Percentiles rank a stretch among this genome's conserved stretches.
These are phyloP conservation scores for Brachypodius melanocephalos DNA, from an alignment of 2,113 vertebrate genomes.

Conservation along the genomic window DNA sequence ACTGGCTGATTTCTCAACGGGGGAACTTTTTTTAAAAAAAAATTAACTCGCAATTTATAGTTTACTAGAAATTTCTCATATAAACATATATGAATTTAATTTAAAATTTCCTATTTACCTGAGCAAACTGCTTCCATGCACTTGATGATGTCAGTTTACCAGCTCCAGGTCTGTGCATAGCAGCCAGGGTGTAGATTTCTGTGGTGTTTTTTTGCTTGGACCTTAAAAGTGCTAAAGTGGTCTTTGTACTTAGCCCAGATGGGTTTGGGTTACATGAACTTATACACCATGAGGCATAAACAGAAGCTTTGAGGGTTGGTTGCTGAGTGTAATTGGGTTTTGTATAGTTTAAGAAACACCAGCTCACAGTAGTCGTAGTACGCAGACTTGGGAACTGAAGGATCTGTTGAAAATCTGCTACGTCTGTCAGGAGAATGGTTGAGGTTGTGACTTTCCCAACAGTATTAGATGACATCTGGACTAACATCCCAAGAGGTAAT, in stretches of 20 bases:
- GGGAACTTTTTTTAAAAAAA: neutral
- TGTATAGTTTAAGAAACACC: slow-evolving; percentile 97
- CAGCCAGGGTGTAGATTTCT: slow-evolving; percentile 86
- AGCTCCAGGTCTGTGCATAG: slow-evolving; percentile 85
- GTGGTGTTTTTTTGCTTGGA: slow-evolving; percentile 89
- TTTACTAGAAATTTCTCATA: neutral
- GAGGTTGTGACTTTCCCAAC: slow-evolving; percentile 73
- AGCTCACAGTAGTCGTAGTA: slow-evolving; percentile 91
- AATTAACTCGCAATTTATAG: neutral
- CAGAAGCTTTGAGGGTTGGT: slow-evolving; percentile 81
- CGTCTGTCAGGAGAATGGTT: slow-evolving; percentile 80
- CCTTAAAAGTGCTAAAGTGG: slow-evolving; percentile 88
- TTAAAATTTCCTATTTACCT: slow-evolving; percentile 77
- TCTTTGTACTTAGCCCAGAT: slow-evolving; percentile 92
- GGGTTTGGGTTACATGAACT: slow-evolving; percentile 96
- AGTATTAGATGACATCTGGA: slow-evolving; percentile 80
- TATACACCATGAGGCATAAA: slow-evolving; percentile 94
- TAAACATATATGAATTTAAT: neutral
- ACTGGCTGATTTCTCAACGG: neutral
- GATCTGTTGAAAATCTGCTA: slow-evolving; percentile 85
- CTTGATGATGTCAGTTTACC: slow-evolving; percentile 97
- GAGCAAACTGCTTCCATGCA: slow-evolving; percentile 91
- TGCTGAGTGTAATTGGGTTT: slow-evolving; percentile 87
- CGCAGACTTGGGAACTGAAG: slow-evolving; percentile 93
- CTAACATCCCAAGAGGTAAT: slow-evolving; percentile 81